Conservation (phyloP, 2,888 invertebrate species). For the Melitaea athalia region DNA sequence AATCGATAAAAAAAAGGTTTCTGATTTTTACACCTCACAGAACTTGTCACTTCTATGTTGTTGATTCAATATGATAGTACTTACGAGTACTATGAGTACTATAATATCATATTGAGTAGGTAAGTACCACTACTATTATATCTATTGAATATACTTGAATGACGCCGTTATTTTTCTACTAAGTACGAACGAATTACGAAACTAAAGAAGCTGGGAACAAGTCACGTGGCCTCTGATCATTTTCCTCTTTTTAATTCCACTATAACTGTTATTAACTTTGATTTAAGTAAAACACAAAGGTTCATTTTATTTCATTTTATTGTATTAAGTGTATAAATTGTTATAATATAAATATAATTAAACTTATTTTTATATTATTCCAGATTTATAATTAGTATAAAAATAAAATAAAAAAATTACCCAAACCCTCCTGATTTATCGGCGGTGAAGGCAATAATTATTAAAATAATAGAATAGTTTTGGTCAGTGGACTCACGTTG, state of each 20-base stretch:
- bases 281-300: slow-evolving; percentile 81
- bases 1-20: too few species aligned
- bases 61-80: too few species aligned
- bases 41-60: too few species aligned
- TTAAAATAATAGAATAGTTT: too few species aligned
- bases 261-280: slow-evolving; percentile 86
- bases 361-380: slow-evolving; percentile 29
- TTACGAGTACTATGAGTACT: too few species aligned
- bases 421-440: slow-evolving; percentile 83
- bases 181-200: slow-evolving; percentile 86
- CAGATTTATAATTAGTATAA: slow-evolving; percentile 85
- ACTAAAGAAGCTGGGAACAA: slow-evolving; percentile 81
- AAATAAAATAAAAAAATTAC: slow-evolving; percentile 86
- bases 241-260: slow-evolving; percentile 87
- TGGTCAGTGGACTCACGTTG: too few species aligned
- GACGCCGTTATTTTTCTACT: slow-evolving; percentile 90
- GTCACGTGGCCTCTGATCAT: slow-evolving; percentile 85
- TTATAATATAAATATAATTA: slow-evolving; percentile 5
- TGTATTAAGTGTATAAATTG: slow-evolving; percentile 15
- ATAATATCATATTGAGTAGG: too few species aligned
- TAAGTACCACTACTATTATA: neutral
- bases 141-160: slow-evolving; percentile 69
- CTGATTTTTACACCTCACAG: too few species aligned
- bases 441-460: too few species aligned
- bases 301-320: slow-evolving; percentile 43